These are phyloP conservation scores for Rhimphoctona megacephalus DNA, from an alignment of 2,888 invertebrate species.

Conservation along the genomic window DNA sequence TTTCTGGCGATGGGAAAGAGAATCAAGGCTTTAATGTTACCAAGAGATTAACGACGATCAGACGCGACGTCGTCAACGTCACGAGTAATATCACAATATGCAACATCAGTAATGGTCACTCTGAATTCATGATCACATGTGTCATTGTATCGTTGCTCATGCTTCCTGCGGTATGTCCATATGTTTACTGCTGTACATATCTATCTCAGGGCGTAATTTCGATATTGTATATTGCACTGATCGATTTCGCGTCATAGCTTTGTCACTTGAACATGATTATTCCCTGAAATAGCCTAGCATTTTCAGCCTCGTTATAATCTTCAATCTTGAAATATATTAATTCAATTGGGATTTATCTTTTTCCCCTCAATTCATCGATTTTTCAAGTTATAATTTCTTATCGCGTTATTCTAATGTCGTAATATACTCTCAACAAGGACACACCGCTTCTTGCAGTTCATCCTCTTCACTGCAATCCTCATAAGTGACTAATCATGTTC, in stretches of 20 bases:
- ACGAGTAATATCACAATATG: not conserved
- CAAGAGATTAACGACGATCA: not conserved
- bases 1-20: not conserved
- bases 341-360: not conserved
- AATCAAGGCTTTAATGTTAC: not conserved
- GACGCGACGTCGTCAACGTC: not conserved
- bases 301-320: not conserved
- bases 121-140: not conserved
- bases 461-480: not conserved
- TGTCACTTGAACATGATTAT: not conserved
- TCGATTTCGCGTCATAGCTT: not conserved
- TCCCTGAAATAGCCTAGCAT: not conserved
- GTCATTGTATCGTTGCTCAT: not conserved
- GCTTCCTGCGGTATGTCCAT: not conserved
- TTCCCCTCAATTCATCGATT: not conserved
- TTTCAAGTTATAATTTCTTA: not conserved
- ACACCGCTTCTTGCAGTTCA: not conserved
- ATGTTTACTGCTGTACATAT: not conserved
- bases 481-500: slow-evolving; percentile 52
- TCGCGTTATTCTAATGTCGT: not conserved
- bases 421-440: not conserved
- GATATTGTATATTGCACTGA: not conserved
- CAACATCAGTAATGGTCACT: not conserved
- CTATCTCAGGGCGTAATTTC: not conserved
- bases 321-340: not conserved